A percentile compares a stretch with the other conserved stretches of the same genome.
Evolutionary conservation across 2,113 vertebrate species (phyloP).

Genomic region (Nesogale talazaci): DNA sequence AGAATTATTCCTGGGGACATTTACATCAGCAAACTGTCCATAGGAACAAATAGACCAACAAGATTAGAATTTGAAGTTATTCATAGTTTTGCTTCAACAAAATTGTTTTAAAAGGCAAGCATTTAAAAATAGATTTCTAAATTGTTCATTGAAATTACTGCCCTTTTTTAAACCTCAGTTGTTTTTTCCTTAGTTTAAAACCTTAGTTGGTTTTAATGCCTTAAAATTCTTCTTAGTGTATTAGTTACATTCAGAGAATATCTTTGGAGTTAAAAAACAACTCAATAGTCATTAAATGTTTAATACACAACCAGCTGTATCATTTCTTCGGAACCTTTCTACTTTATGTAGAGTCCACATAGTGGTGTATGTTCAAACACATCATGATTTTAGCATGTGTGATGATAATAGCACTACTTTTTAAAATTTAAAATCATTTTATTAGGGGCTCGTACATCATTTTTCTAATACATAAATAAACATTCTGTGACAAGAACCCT

Average conservation of each 20-base stretch:
- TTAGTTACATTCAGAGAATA: constrained; percentile 37
- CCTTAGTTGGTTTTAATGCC: constrained; percentile 49
- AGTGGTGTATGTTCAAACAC: neutral
- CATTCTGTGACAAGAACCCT: no score
- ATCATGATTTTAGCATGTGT: neutral
- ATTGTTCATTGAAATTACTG: constrained; percentile 49
- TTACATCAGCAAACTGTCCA: constrained; percentile 34
- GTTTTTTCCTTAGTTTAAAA: constrained; percentile 43
- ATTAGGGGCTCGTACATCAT: no score
- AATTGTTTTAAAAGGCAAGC: no score
- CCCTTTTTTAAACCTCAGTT: constrained; percentile 35
- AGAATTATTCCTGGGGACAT: constrained; percentile 34
- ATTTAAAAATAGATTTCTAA: constrained; percentile 55
- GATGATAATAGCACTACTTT: neutral
- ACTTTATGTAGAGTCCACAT: neutral
- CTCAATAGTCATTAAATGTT: constrained; percentile 27
- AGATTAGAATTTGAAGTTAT: constrained; percentile 54
- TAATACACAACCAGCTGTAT: neutral
- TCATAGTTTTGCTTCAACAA: constrained; percentile 42
- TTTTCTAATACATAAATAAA: no score
- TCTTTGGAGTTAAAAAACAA: constrained; percentile 3
- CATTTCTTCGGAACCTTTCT: neutral
- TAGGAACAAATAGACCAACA: constrained; percentile 18
- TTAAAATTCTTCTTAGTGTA: constrained; percentile 35
- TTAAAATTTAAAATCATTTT: no score